Conservation (phyloP, 2,797 vertebrate species). For the Sylvia borin region DNA sequence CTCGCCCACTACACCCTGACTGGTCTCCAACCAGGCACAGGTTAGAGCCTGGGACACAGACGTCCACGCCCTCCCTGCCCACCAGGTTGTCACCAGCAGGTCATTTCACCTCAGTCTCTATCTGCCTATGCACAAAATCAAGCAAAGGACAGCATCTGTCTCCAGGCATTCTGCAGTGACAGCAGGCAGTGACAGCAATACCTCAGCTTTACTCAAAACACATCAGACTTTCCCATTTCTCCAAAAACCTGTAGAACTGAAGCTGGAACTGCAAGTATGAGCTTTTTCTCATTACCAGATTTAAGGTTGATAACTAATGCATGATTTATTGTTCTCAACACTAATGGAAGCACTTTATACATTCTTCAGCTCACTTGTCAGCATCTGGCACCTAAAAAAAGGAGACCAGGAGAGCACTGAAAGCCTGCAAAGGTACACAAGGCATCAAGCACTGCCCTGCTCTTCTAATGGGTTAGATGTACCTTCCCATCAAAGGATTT, state of each 20-base stretch:
- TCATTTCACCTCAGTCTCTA: not conserved
- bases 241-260: not conserved
- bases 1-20: not conserved
- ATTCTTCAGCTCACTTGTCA: not conserved
- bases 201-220: not conserved
- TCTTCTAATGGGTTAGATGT: not conserved
- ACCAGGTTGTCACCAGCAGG: not conserved
- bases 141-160: not conserved
- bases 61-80: not conserved
- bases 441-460: not conserved
- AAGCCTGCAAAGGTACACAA: not conserved
- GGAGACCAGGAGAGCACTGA: not conserved
- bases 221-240: not conserved
- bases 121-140: not conserved
- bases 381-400: not conserved
- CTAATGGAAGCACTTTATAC: not conserved
- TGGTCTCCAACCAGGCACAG: not conserved
- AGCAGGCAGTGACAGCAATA: not conserved
- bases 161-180: not conserved
- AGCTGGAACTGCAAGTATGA: not conserved
- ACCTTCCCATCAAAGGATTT: not conserved
- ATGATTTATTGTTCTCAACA: not conserved
- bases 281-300: not conserved
- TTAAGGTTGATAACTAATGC: not conserved
- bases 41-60: not conserved